Percentiles rank a stretch among this genome's conserved stretches.
phyloP scores from a whole-genome alignment of 30 jellyfish, hydroid and myxozoan species.

The Cassiopea xamachana region DNA sequence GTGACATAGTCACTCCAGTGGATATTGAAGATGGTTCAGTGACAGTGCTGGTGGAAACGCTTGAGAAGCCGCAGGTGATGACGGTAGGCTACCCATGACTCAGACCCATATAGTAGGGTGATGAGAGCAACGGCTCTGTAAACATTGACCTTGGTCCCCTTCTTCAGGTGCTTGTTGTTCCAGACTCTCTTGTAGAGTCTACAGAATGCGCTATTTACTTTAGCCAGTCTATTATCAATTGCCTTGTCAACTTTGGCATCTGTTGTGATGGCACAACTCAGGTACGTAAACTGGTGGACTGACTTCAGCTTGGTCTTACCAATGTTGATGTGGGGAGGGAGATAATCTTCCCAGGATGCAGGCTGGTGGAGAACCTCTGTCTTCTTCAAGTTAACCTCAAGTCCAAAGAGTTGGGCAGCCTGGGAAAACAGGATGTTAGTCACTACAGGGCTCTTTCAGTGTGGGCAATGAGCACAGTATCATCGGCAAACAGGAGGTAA shows the following conservation, averaged over 20 bases:
- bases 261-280: not conserved
- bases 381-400: not conserved
- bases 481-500: constrained; percentile 20
- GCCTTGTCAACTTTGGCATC: constrained; percentile 21
- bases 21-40: constrained; percentile 7
- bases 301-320: not conserved
- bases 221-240: not conserved
- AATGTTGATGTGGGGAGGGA: not conserved
- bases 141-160: not conserved
- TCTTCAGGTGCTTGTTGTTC: not conserved
- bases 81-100: constrained; percentile 24
- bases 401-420: not conserved
- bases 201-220: not conserved
- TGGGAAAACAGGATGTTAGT: constrained; percentile 1
- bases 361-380: not conserved
- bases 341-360: not conserved
- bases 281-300: constrained; percentile 15
- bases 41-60: not conserved
- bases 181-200: not conserved
- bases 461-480: constrained; percentile 22
- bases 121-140: not conserved
- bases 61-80: not conserved
- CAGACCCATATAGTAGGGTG: constrained; percentile 29
- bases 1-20: constrained; percentile 11
- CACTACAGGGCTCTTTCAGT: constrained; percentile 33